phyloP scores from a whole-genome alignment of 2,113 vertebrate genomes.

The Chamaetylas fuelleborni region DNA sequence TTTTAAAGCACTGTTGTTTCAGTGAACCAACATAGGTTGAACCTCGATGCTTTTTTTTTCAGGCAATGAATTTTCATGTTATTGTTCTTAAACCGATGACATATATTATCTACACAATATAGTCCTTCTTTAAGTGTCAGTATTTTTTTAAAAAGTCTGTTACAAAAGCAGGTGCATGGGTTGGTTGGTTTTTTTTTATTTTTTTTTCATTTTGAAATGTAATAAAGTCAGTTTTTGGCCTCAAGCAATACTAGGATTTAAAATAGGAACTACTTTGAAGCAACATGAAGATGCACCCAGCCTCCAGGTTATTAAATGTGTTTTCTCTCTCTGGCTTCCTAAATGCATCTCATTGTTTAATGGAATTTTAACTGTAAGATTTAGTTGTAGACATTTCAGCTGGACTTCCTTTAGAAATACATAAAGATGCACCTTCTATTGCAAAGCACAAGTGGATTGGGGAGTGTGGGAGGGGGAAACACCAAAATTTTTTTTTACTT shows the following conservation, averaged over 20 bases:
- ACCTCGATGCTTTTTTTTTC: background rate
- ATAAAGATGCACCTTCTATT: background rate
- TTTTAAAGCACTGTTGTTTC: background rate
- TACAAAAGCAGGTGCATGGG: constrained; percentile 29
- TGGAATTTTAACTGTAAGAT: constrained; percentile 32
- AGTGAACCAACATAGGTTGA: background rate
- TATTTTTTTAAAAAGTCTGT: background rate
- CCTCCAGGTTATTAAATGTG: constrained; percentile 57
- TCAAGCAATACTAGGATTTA: constrained; percentile 48
- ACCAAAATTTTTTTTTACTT: background rate
- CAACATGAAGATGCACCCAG: constrained; percentile 40
- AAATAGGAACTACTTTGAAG: constrained; percentile 61
- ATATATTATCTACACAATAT: constrained; percentile 10
- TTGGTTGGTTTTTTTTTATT: background rate
- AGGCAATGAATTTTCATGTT: background rate
- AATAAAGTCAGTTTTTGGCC: constrained; percentile 53
- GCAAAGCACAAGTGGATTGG: background rate
- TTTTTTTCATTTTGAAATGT: constrained; percentile 58
- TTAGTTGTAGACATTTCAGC: constrained; percentile 22
- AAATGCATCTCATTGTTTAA: constrained; percentile 47
- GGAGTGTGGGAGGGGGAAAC: no score
- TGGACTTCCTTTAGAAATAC: constrained; percentile 29
- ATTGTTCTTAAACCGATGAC: background rate
- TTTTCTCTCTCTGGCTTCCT: constrained; percentile 50
- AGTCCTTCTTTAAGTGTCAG: constrained; percentile 31